Percentiles rank a stretch among this genome's conserved stretches.
Conservation (phyloP, 2,888 invertebrate species). For the Apodemia hepburni region DNA sequence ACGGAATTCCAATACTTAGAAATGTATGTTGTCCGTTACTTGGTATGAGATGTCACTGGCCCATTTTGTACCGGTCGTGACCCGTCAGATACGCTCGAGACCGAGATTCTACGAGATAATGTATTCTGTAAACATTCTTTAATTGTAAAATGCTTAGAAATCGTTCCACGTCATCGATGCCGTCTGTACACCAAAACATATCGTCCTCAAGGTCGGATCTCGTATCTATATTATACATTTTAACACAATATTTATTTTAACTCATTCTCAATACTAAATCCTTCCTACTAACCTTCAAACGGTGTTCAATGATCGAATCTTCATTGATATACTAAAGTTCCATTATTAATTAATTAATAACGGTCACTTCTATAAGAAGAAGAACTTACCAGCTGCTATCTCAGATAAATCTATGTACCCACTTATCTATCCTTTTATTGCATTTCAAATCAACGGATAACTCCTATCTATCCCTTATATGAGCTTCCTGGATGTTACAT, state of each 20-base stretch:
- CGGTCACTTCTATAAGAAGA: too few relatives aligned
- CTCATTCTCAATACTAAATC: neutral
- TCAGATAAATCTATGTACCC: too few relatives aligned
- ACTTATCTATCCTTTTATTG: too few relatives aligned
- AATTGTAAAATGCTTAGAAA: conserved; percentile 11
- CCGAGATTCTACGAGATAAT: conserved; percentile 12
- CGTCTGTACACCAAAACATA: conserved; percentile 5
- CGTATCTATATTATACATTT: neutral
- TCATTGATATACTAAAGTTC: too few relatives aligned
- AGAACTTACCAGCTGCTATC: too few relatives aligned
- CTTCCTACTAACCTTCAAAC: neutral
- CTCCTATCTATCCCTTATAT: too few relatives aligned
- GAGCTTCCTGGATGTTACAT: too few relatives aligned
- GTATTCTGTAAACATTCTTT: conserved; percentile 11
- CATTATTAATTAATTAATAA: too few relatives aligned
- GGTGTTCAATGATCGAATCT: too few relatives aligned
- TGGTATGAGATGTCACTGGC: conserved; percentile 5
- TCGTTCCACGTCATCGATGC: conserved; percentile 12
- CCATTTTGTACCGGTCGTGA: conserved; percentile 6
- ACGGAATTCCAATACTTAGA: conserved; percentile 6
- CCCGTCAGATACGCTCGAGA: conserved; percentile 7
- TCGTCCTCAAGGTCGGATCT: conserved; percentile 9
- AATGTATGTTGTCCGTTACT: conserved; percentile 17
- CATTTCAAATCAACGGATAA: too few relatives aligned
- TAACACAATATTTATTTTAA: neutral